Base-by-base conservation (phyloP, 2,113 vertebrate species). In the Campylomormyrus numenius region DNA sequence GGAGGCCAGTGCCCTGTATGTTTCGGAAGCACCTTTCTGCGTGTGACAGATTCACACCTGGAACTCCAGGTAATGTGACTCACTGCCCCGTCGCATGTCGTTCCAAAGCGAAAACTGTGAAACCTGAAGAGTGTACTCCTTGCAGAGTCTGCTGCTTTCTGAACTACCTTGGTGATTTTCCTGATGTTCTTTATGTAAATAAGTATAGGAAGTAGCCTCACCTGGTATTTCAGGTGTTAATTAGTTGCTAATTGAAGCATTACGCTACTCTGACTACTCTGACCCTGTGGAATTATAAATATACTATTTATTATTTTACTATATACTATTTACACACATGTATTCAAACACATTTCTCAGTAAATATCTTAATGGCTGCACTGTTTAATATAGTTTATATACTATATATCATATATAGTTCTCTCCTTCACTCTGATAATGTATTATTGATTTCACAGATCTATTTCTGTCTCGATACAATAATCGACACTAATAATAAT, bases 11-110 rank as follows among this genome's bases (percentile, higher is more conserved):
- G 19, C 15, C 45, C 45, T 84, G 42, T 85, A 24, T 48, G 83
- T 13, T 85, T 85, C 3, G 19, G 21, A 42, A 85, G 35, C 39
- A 48, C 83, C 83, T 85, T 85, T 85, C 83, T 48, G 21, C 24
- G 35, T 85, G 83, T 49, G 42, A 85, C 45, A 85, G 83, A 85
- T 85, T 85, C 83, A 85, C 83, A 85, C 83, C 83, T 46, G 83
- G 83, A 85, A 21, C 83, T 85, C 83, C 45, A 85, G 83, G 83
- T 85, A 85, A 85, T 80, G 74, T 80, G 74, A 80, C 15, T 42
- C 74, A 80, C 74, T 42, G 74, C n/a, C 74, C 74, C 15, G 17
- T 42, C 31, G 17, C 74, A 42, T 39, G 74, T 80, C 74, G 74
- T 42, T 80, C 74, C 74, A 80, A 17, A 42, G 74, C 74, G 17